phyloP scores from a whole-genome alignment of 2,888 invertebrate species.

The Harmothoe impar region DNA sequence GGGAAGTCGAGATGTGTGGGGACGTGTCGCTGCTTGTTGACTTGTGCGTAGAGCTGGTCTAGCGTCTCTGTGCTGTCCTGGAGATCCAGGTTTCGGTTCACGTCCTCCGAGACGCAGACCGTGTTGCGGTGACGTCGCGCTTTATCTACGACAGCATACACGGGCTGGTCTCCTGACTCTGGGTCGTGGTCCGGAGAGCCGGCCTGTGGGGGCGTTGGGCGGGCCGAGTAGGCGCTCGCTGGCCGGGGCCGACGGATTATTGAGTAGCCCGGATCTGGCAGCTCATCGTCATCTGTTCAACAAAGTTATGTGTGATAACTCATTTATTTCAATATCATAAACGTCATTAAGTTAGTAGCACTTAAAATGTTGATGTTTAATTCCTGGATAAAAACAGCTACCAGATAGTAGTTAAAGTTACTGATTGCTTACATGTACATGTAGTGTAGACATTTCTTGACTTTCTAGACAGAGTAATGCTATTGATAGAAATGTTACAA shows the following conservation, averaged over 20 bases:
- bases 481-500: too few relatives aligned
- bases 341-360: neutral
- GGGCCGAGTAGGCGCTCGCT: constrained; percentile 35
- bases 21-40: constrained; percentile 33
- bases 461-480: too few relatives aligned
- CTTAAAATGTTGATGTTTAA: neutral
- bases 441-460: too few relatives aligned
- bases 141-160: constrained; percentile 58
- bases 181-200: neutral
- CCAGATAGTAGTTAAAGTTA: neutral
- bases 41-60: constrained; percentile 59
- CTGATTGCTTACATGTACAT: too few relatives aligned
- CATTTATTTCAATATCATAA: neutral
- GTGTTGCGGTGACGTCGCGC: constrained; percentile 16
- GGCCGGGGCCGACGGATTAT: constrained; percentile 57
- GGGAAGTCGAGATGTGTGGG: neutral
- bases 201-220: neutral
- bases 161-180: constrained; percentile 8
- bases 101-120: constrained; percentile 37
- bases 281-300: constrained; percentile 45
- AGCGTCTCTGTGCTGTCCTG: neutral
- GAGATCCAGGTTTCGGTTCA: constrained; percentile 24
- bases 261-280: constrained; percentile 60
- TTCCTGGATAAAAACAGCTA: neutral
- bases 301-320: too few relatives aligned